Conservation (phyloP, 1,140 invertebrate genomes). For the Heliconius hermathena region DNA sequence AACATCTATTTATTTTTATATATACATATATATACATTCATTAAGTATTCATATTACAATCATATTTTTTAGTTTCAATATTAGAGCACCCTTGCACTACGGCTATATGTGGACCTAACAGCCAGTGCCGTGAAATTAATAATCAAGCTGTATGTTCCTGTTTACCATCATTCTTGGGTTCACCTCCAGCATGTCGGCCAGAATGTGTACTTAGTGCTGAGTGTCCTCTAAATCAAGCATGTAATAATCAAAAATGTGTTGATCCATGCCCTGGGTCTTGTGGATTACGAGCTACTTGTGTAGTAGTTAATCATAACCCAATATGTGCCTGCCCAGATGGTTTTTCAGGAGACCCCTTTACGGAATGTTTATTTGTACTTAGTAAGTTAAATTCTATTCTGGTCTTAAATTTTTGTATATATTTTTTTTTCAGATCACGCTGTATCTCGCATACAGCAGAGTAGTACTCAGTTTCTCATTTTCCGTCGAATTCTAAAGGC, state of each 20-base stretch:
- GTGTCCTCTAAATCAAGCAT: conserved; percentile 88
- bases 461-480: too few species aligned
- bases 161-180: conserved; percentile 87
- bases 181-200: conserved; percentile 90
- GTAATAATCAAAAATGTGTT: conserved; percentile 89
- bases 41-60: too few species aligned
- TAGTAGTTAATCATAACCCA: conserved; percentile 89
- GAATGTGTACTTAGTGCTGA: conserved; percentile 89
- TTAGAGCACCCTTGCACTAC: conserved; percentile 85
- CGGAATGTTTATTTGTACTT: conserved; percentile 76
- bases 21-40: not conserved
- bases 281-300: conserved; percentile 87
- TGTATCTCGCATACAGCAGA: too few species aligned
- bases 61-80: conserved; percentile 44
- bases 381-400: conserved; percentile 52
- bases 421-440: not conserved
- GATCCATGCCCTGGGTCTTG: conserved; percentile 91
- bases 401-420: not conserved
- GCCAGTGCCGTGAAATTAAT: conserved; percentile 87
- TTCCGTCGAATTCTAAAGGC: too few species aligned
- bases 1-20: not conserved
- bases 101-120: conserved; percentile 90
- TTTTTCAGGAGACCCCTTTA: conserved; percentile 84
- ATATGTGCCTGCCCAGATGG: conserved; percentile 83
- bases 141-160: conserved; percentile 89